Base-by-base conservation (phyloP, 1,140 invertebrate species). In the Drosophila biarmipes region DNA sequence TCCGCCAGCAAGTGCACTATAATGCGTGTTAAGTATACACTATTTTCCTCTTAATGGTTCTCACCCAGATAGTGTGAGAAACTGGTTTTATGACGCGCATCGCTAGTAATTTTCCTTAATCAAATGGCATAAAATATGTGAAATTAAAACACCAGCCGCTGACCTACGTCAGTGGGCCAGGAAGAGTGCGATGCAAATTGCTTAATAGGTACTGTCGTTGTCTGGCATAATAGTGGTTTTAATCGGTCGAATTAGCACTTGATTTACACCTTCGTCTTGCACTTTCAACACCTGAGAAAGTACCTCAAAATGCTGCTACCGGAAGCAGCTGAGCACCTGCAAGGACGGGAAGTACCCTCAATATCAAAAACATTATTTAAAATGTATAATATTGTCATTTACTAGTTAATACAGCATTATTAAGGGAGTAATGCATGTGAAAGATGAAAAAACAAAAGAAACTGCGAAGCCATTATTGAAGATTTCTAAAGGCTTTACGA, bases 81-180 rank as follows among this genome's bases (percentile, higher is more conserved):
- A 87, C 82, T 54, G 68, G 82, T 87, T 82, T 85, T 68, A 48
- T 68, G 54, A 68, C 76, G 64, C 46, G 45, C 52, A 57, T 71
- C 54, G 61, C 19, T 17, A 69, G 82, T 77, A 66, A 76, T 89
- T 87, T 87, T 89, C 84, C 84, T 89, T 55, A 72, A 87, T 87
- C 55, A 75, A 78, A 64, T 77, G 57, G 34, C 35, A 58, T 73
- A 46, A 78, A 73, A 78, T 86, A 78, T 86, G 68, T 43, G 55
- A 69, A 66, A 73, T 86, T 77, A 73, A 85, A 64, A 31, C 52
- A 62, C 31, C 27, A n/a, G 43, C 27, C 54, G 61, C 67, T 86
- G 77, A 86, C 80, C 80, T 73, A 80, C 62, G 80, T 80, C 81
- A 67, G 37, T 40, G 15, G 10, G 40, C 14, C 38, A 49, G 69